A percentile compares a stretch with the other conserved stretches of the same genome.
Evolutionary conservation across 2,888 invertebrate genomes (phyloP).

Genomic region (Acrobasis consociella): DNA sequence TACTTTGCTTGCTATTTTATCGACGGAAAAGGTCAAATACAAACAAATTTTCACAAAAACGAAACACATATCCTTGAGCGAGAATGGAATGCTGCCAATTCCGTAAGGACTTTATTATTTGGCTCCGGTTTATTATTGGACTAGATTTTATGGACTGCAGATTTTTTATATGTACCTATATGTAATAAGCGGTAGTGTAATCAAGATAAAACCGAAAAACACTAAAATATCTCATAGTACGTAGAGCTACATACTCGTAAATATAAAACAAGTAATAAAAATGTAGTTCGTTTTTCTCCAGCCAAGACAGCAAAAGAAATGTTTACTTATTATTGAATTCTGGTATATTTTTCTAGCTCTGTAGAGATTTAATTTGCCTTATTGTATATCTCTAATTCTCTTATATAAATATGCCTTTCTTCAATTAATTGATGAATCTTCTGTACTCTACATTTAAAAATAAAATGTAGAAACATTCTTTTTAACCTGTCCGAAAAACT

Average conservation of each 20-base stretch:
- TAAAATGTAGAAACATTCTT: background rate
- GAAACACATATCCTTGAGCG: background rate
- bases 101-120: conserved; percentile 3
- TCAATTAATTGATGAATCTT: too few species aligned
- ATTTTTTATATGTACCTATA: background rate
- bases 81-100: conserved; percentile 7
- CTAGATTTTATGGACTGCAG: background rate
- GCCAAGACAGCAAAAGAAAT: too few species aligned
- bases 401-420: too few species aligned
- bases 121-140: background rate
- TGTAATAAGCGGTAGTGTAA: background rate
- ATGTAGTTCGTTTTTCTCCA: too few species aligned
- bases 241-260: too few species aligned
- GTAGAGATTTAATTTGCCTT: too few species aligned
- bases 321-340: too few species aligned
- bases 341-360: too few species aligned
- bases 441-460: background rate
- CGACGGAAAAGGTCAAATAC: conserved; percentile 1
- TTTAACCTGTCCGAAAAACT: background rate
- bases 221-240: too few species aligned
- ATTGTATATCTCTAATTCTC: too few species aligned
- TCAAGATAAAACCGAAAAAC: background rate
- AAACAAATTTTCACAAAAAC: conserved; percentile 1
- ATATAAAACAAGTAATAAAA: too few species aligned
- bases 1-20: conserved; percentile 7